A percentile compares a stretch with the other conserved stretches of the same genome.
Evolutionary conservation across 2,113 vertebrate species (phyloP).

Genomic region (Quiscalus mexicanus): DNA sequence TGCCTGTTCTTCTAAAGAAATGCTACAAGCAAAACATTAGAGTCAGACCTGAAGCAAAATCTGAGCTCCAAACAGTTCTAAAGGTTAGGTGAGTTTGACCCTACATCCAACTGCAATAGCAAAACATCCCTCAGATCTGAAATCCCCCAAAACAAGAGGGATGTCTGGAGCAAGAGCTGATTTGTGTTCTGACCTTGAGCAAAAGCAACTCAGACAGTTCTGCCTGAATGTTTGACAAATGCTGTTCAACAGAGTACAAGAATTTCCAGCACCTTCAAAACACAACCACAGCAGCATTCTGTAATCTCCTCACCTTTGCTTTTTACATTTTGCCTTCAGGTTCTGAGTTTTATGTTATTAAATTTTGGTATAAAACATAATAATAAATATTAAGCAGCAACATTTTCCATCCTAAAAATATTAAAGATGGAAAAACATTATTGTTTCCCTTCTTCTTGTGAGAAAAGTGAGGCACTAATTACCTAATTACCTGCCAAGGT

Average conservation of each 20-base stretch:
- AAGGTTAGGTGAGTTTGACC: background rate
- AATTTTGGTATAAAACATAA: background rate
- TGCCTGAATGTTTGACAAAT: background rate
- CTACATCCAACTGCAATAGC: background rate
- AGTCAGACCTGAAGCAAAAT: background rate
- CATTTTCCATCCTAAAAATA: conserved; percentile 24
- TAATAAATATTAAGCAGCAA: conserved; percentile 26
- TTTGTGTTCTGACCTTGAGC: background rate
- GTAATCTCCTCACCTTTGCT: background rate
- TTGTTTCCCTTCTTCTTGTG: background rate
- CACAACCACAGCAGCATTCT: background rate
- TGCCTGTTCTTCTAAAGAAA: background rate
- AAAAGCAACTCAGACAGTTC: background rate
- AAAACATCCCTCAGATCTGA: background rate
- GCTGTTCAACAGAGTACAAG: background rate
- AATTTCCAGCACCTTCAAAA: background rate
- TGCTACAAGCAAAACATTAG: background rate
- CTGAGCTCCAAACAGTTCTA: background rate
- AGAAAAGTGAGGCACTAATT: conserved; percentile 28
- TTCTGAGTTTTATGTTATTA: conserved; percentile 18
- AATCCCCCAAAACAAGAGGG: background rate
- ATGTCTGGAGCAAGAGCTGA: background rate
- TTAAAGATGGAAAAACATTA: conserved; percentile 10
- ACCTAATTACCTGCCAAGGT: conserved; percentile 37
- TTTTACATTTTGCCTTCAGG: conserved; percentile 16